Percentiles rank a stretch among this genome's conserved stretches.
phyloP scores from a whole-genome alignment of 1,140 invertebrate species.

The Anoplolepis gracilipes region DNA sequence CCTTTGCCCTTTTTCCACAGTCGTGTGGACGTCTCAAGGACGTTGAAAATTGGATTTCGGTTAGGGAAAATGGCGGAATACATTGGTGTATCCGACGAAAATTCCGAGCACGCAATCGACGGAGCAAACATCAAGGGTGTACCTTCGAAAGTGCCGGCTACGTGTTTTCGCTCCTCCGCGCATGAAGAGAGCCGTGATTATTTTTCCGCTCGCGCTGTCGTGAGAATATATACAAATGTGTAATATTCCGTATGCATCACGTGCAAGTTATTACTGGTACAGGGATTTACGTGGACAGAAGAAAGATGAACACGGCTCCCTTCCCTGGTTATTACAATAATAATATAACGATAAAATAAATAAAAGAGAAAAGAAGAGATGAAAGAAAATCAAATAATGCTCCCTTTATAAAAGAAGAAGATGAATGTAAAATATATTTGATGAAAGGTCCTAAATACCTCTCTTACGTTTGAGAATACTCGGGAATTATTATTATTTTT shows the following conservation, averaged over 20 bases:
- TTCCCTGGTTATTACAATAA: not conserved
- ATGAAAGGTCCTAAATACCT: not conserved
- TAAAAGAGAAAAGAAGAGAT: not conserved
- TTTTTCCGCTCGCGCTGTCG: constrained; percentile 52
- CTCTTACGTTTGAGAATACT: not conserved
- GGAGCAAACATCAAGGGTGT: constrained; percentile 71
- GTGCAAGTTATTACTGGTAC: constrained; percentile 38
- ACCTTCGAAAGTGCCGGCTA: constrained; percentile 31
- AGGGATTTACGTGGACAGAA: constrained; percentile 3
- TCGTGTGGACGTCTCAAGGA: not conserved
- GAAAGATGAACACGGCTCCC: not conserved
- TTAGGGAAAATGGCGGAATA: constrained; percentile 50
- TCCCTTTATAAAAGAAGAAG: not conserved
- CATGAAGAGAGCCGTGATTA: constrained; percentile 67
- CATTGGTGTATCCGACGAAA: constrained; percentile 28
- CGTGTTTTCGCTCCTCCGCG: constrained; percentile 13
- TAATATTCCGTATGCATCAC: constrained; percentile 59
- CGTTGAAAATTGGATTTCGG: constrained; percentile 73
- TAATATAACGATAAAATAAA: not conserved
- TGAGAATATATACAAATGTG: constrained; percentile 57
- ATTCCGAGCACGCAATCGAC: constrained; percentile 74
- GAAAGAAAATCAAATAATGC: not conserved
- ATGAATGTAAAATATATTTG: not conserved
- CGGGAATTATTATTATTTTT: not conserved
- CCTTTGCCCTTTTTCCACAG: constrained; percentile 6